Percentiles rank a stretch among this genome's conserved stretches.
Conservation (phyloP, 2,797 vertebrate species). For the Siniperca scherzeri region DNA sequence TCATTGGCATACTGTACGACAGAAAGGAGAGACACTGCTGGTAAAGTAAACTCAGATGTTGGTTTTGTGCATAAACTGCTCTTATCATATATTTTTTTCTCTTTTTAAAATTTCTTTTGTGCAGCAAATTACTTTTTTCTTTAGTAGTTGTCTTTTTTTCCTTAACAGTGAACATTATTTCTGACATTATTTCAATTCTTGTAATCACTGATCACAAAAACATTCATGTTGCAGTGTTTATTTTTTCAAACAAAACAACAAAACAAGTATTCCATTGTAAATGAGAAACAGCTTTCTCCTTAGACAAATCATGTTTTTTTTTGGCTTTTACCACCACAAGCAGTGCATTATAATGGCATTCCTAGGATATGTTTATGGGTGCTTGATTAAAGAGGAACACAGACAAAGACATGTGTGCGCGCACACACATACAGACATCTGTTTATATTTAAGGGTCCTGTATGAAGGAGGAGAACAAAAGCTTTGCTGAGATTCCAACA, state of each 20-base stretch:
- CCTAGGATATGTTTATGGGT: background rate
- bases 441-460: constrained; percentile 12
- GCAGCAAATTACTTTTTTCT: background rate
- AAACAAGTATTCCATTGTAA: background rate
- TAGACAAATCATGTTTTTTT: background rate
- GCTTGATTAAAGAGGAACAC: background rate
- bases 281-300: background rate
- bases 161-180: background rate
- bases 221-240: background rate
- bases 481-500: constrained; percentile 4
- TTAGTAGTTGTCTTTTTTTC: too few species aligned
- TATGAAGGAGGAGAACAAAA: constrained; percentile 9
- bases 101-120: background rate
- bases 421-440: constrained; percentile 10
- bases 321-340: background rate
- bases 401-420: background rate
- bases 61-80: background rate
- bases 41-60: too few species aligned
- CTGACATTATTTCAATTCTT: background rate
- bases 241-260: constrained; percentile 10
- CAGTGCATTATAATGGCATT: background rate
- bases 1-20: background rate
- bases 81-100: too few species aligned
- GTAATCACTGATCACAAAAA: constrained; percentile 4
- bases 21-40: background rate